Conservation (phyloP, 1,140 invertebrate genomes). For the Galleria mellonella region DNA sequence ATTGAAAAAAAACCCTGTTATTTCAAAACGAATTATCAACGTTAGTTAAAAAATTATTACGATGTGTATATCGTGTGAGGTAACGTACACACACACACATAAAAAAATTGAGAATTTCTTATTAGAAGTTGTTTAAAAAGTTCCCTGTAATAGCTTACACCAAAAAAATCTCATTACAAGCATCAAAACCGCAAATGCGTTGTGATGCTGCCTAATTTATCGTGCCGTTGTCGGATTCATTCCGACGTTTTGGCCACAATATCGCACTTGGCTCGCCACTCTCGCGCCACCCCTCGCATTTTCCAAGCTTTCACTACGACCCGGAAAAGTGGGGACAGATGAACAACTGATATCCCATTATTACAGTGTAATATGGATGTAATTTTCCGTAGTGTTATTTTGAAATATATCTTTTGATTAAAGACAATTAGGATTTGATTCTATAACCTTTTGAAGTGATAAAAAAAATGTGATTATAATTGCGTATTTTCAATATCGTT, state of each 20-base stretch:
- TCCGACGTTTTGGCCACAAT: constrained; percentile 35
- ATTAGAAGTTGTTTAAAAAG: too few relatives aligned
- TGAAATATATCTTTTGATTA: too few relatives aligned
- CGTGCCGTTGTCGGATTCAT: constrained; percentile 20
- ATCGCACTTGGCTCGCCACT: constrained; percentile 19
- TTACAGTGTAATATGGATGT: constrained; percentile 34
- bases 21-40: too few relatives aligned
- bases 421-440: too few relatives aligned
- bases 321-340: constrained; percentile 42
- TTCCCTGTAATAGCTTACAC: not conserved
- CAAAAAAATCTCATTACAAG: constrained; percentile 3
- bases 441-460: too few relatives aligned
- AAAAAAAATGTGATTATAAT: too few relatives aligned
- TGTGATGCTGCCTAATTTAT: constrained; percentile 16
- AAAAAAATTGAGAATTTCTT: too few relatives aligned
- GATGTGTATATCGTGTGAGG: too few relatives aligned
- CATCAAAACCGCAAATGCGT: not conserved
- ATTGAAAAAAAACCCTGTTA: too few relatives aligned
- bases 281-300: constrained; percentile 19
- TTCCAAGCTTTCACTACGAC: constrained; percentile 22
- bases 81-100: too few relatives aligned
- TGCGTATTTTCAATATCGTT: too few relatives aligned
- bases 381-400: constrained; percentile 22
- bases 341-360: constrained; percentile 38
- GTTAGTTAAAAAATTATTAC: too few relatives aligned